A percentile compares a stretch with the other conserved stretches of the same genome.
These are phyloP conservation scores for Gephyroberyx darwinii DNA, from an alignment of 2,797 vertebrate species.

Conservation along the genomic window DNA sequence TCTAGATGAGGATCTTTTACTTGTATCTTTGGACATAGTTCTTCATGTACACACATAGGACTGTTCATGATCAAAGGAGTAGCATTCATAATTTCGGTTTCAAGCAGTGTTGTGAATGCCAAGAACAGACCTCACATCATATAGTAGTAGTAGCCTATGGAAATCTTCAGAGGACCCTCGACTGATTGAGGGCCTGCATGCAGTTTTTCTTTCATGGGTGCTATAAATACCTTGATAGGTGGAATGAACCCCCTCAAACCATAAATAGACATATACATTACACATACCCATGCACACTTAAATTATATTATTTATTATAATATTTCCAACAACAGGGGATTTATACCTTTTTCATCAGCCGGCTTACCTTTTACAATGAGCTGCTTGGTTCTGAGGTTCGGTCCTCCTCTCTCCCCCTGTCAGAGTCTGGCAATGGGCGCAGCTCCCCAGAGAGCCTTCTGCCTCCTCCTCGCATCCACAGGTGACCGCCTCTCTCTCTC, in stretches of 20 bases:
- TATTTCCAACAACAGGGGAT: not conserved
- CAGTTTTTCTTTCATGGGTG: not conserved
- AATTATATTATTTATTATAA: no score
- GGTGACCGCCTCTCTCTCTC: constrained; percentile 61
- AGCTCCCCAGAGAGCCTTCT: constrained; percentile 44
- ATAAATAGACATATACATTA: constrained; percentile 1
- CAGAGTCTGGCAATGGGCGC: constrained; percentile 11
- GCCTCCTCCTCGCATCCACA: constrained; percentile 66
- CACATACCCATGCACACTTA: not conserved
- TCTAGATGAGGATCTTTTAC: no score
- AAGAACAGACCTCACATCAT: no score
- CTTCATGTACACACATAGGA: no score
- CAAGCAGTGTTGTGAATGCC: no score
- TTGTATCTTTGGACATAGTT: no score
- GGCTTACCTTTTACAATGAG: constrained; percentile 56
- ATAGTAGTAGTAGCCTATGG: no score
- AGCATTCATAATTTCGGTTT: no score
- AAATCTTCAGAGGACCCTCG: not conserved
- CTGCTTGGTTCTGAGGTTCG: constrained; percentile 7
- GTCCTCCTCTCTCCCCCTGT: not conserved
- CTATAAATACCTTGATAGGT: not conserved
- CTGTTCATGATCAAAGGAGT: no score
- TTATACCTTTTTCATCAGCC: not conserved
- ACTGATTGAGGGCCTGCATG: not conserved
- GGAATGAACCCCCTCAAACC: not conserved